These are phyloP conservation scores for Rhinogobio ventralis DNA, from an alignment of 2,797 vertebrate species.

Conservation along the genomic window DNA sequence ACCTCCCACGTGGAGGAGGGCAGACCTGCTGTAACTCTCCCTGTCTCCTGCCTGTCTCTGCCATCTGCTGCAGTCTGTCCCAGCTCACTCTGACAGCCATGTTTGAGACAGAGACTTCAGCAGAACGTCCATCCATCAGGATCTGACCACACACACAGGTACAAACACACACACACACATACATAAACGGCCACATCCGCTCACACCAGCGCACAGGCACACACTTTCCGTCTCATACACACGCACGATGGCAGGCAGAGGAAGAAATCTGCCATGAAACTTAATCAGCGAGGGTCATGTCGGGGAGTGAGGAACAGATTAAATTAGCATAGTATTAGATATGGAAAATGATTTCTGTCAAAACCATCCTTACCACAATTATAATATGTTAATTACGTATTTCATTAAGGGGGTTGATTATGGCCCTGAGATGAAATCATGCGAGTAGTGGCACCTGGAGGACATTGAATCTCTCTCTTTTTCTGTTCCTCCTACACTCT, in stretches of 20 bases:
- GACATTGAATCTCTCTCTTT: slow-evolving; percentile 71
- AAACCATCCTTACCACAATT: slow-evolving; percentile 97
- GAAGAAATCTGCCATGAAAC: slow-evolving; percentile 89
- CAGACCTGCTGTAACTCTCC: slow-evolving; percentile 56
- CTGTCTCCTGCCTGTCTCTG: slow-evolving; percentile 48
- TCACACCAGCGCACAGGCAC: slow-evolving; percentile 9
- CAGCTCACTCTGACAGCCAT: slow-evolving; percentile 68
- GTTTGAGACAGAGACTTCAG: slow-evolving; percentile 68
- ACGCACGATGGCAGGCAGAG: slow-evolving; percentile 55
- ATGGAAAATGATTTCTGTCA: slow-evolving; percentile 99
- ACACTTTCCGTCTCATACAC: slow-evolving; percentile 40
- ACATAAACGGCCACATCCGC: neutral
- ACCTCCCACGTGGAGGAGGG: slow-evolving; percentile 49
- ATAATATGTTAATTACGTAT: slow-evolving; percentile 99
- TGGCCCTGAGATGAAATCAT: slow-evolving; percentile 93
- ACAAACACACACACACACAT: slow-evolving; percentile 20
- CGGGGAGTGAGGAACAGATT: slow-evolving; percentile 91
- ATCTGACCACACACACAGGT: slow-evolving; percentile 53
- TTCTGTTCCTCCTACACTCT: slow-evolving; percentile 40
- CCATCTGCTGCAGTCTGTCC: slow-evolving; percentile 51
- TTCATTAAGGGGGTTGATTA: slow-evolving; percentile 98
- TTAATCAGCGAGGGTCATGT: slow-evolving; percentile 98
- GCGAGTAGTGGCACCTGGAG: slow-evolving; percentile 89
- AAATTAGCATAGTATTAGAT: slow-evolving; percentile 99
- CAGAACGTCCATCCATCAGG: slow-evolving; percentile 80